phyloP scores from a whole-genome alignment of 2,888 invertebrate genomes.

The Pollenia angustigena region DNA sequence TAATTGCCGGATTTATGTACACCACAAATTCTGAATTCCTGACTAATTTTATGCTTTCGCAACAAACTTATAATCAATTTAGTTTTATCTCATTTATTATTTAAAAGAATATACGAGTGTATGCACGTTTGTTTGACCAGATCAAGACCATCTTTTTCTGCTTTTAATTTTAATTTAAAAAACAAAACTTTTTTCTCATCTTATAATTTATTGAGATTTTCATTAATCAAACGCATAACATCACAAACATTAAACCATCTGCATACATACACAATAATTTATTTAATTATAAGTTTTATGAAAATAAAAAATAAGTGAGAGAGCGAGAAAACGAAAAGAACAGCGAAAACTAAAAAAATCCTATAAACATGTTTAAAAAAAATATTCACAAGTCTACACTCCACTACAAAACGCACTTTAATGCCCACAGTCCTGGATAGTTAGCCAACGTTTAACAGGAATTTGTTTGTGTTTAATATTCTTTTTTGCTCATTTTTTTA shows the following conservation, averaged over 20 bases:
- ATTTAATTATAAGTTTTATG: constrained; percentile 72
- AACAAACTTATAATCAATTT: constrained; percentile 66
- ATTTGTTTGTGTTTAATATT: constrained; percentile 57
- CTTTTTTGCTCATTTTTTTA: background rate
- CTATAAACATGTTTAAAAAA: constrained; percentile 53
- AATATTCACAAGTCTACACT: constrained; percentile 67
- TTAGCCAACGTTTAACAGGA: constrained; percentile 68
- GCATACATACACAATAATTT: constrained; percentile 72
- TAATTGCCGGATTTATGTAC: constrained; percentile 38
- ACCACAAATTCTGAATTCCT: constrained; percentile 24
- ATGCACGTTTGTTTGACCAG: background rate
- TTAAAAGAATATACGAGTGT: constrained; percentile 40
- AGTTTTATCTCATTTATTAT: constrained; percentile 67
- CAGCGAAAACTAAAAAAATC: background rate
- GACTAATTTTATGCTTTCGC: constrained; percentile 60
- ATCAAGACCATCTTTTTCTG: constrained; percentile 1
- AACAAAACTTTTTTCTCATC: constrained; percentile 7
- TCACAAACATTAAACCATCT: constrained; percentile 54
- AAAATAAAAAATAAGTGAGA: constrained; percentile 37
- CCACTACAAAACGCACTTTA: constrained; percentile 25
- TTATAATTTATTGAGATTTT: constrained; percentile 74
- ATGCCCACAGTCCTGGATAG: constrained; percentile 21
- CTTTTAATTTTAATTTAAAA: constrained; percentile 18
- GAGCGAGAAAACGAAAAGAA: constrained; percentile 5
- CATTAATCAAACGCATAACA: constrained; percentile 71